These are phyloP conservation scores for Harmothoe impar DNA, from an alignment of 2,888 invertebrate genomes.

Conservation along the genomic window DNA sequence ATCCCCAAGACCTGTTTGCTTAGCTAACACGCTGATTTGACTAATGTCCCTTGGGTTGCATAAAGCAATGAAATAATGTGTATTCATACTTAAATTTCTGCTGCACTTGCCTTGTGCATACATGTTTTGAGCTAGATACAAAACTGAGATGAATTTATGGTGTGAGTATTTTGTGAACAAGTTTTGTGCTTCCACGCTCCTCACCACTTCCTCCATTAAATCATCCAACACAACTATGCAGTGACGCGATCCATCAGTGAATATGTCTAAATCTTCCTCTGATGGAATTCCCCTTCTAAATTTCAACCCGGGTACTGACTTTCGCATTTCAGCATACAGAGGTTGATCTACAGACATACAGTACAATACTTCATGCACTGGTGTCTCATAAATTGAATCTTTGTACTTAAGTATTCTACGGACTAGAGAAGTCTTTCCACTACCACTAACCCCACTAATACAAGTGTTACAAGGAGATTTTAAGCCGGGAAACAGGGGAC, in stretches of 20 bases:
- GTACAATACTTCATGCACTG: too few relatives aligned
- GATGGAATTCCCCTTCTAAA: too few relatives aligned
- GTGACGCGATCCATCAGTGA: constrained; percentile 25
- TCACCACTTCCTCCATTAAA: too few relatives aligned
- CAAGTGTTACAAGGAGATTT: not conserved
- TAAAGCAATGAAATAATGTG: constrained; percentile 20
- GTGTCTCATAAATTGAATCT: too few relatives aligned
- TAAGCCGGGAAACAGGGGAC: not conserved
- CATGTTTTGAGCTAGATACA: not conserved
- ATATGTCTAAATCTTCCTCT: not conserved
- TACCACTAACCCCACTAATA: not conserved
- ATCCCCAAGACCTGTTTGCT: not conserved
- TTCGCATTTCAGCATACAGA: not conserved
- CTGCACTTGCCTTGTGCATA: not conserved
- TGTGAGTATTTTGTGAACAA: too few relatives aligned
- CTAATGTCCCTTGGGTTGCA: constrained; percentile 15
- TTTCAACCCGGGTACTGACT: not conserved
- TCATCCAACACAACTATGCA: too few relatives aligned
- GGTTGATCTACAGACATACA: constrained; percentile 13
- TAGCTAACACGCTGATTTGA: not conserved
- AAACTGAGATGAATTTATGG: not conserved
- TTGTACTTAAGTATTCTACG: not conserved
- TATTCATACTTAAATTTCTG: not conserved
- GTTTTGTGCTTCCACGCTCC: too few relatives aligned
- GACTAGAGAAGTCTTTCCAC: not conserved